Percentiles rank a stretch among this genome's conserved stretches.
phyloP scores from a whole-genome alignment of 2,113 vertebrate genomes.

The Progne subis region DNA sequence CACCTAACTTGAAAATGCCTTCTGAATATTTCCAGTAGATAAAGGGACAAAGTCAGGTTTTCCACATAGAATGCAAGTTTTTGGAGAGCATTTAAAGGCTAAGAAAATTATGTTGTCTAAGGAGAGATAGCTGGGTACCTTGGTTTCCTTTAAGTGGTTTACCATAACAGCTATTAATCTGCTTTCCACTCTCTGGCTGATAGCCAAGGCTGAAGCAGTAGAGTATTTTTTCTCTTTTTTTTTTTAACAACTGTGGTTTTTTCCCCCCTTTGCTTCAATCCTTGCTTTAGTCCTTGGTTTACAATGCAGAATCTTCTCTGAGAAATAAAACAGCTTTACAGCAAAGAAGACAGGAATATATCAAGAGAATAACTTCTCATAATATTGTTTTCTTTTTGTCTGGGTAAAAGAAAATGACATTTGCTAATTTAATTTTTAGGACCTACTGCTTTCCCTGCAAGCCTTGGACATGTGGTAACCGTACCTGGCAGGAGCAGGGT shows the following conservation, averaged over 20 bases:
- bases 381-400: neutral
- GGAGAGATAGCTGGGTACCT: neutral
- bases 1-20: neutral
- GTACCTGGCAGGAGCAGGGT: neutral
- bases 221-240: neutral
- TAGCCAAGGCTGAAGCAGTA: neutral
- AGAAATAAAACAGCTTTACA: neutral
- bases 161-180: neutral
- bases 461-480: neutral
- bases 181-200: neutral
- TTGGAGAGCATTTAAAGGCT: neutral
- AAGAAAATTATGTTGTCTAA: neutral
- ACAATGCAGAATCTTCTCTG: neutral
- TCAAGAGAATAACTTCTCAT: neutral
- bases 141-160: constrained; percentile 21
- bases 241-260: neutral
- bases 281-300: neutral
- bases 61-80: neutral
- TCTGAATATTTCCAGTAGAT: constrained; percentile 1
- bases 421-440: neutral
- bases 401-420: neutral
- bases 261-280: neutral
- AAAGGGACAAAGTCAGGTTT: constrained; percentile 37
- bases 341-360: neutral
- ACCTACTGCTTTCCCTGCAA: neutral